phyloP scores from a whole-genome alignment of 2,113 vertebrate genomes.

The Colius striatus region DNA sequence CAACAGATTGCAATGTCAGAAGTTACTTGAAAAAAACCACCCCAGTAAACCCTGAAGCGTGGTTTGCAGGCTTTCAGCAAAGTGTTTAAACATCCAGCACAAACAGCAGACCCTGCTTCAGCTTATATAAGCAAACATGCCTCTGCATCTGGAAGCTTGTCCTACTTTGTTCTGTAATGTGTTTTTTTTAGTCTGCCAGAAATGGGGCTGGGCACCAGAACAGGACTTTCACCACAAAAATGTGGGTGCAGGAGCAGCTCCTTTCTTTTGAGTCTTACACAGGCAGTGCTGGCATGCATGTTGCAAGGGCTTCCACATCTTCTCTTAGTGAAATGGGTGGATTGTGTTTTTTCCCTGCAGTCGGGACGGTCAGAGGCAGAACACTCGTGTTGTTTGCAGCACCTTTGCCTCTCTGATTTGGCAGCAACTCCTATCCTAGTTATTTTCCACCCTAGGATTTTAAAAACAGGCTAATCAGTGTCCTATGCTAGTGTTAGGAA shows the following conservation, averaged over 20 bases:
- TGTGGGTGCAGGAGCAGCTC: background rate
- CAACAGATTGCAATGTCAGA: conserved; percentile 1
- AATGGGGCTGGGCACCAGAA: background rate
- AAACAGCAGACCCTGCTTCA: background rate
- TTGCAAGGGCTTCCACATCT: background rate
- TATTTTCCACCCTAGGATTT: conserved; percentile 42
- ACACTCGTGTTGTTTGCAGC: background rate
- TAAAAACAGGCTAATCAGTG: background rate
- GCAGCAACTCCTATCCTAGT: background rate
- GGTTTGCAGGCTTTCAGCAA: background rate
- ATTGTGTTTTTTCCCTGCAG: background rate
- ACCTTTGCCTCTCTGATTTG: background rate
- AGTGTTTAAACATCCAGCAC: background rate
- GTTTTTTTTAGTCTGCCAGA: background rate
- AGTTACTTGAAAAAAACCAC: background rate
- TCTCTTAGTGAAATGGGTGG: rapidly evolving
- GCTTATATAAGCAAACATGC: background rate
- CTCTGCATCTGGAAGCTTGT: background rate
- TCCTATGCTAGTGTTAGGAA: background rate
- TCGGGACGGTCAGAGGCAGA: background rate
- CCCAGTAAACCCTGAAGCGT: background rate
- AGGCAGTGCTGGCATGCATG: background rate
- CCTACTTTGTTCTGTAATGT: background rate
- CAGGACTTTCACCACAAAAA: background rate
- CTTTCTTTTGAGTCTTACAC: background rate